Evolutionary conservation across 1,140 invertebrate genomes (phyloP).

Genomic region (Papilio polyxenes): DNA sequence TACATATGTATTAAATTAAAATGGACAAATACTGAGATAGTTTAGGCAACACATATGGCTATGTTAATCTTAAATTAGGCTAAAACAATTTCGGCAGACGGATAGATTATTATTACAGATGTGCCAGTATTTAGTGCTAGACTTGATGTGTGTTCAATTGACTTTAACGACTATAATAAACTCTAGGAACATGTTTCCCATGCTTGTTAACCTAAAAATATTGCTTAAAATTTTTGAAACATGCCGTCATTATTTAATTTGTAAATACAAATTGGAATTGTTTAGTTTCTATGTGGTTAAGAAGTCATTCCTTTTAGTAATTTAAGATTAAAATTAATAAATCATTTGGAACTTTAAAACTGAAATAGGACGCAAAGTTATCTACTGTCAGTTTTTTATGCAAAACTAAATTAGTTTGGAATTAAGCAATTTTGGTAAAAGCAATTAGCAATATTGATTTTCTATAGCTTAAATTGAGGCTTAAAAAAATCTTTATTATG

Average conservation of each 20-base stretch:
- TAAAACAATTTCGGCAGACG: slow-evolving; percentile 18
- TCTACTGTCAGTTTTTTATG: too few relatives aligned
- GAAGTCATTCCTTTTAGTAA: not conserved
- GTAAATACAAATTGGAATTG: not conserved
- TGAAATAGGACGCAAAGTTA: too few relatives aligned
- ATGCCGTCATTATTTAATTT: slow-evolving; percentile 8
- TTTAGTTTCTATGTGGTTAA: not conserved
- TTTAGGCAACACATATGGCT: not conserved
- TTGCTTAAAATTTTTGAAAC: not conserved
- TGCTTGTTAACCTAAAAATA: slow-evolving; percentile 16
- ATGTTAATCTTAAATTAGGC: slow-evolving; percentile 8
- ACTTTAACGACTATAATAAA: slow-evolving; percentile 5
- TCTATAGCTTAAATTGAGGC: too few relatives aligned
- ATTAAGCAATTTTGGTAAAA: too few relatives aligned
- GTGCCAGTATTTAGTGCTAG: slow-evolving; percentile 1
- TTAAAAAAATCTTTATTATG: too few relatives aligned
- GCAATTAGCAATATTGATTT: too few relatives aligned
- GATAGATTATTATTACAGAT: slow-evolving; percentile 22
- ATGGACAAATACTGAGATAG: not conserved
- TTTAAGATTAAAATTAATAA: too few relatives aligned
- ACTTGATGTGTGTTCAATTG: not conserved
- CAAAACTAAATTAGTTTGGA: too few relatives aligned
- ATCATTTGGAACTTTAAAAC: too few relatives aligned
- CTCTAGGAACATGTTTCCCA: not conserved
- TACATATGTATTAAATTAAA: not conserved